Evolutionary conservation across 2,113 vertebrate genomes (phyloP).

Genomic region (Ranitomeya imitator): DNA sequence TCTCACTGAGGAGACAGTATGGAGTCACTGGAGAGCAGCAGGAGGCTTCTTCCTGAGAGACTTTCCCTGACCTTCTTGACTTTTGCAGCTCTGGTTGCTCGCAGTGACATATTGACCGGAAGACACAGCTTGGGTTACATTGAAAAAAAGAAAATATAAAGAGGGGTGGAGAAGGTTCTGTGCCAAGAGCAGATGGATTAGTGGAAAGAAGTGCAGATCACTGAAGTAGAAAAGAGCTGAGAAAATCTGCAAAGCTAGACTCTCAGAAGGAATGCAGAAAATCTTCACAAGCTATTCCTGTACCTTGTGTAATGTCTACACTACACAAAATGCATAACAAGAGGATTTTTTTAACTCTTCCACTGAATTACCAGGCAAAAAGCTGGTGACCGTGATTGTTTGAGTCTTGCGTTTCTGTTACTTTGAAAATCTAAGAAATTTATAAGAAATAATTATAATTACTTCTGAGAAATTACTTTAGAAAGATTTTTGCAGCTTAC

Average conservation of each 20-base stretch:
- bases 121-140: constrained; percentile 58
- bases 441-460: neutral
- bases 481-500: too few species aligned
- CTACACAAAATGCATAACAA: neutral
- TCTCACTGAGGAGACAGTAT: neutral
- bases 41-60: constrained; percentile 23
- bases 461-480: neutral
- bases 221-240: constrained; percentile 50
- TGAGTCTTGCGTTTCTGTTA: neutral
- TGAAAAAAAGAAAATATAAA: neutral
- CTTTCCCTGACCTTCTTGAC: constrained; percentile 54
- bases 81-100: constrained; percentile 60
- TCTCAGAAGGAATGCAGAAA: constrained; percentile 25
- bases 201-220: constrained; percentile 47
- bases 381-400: neutral
- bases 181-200: neutral
- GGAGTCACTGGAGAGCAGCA: neutral
- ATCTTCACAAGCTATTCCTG: constrained; percentile 44
- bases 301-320: neutral
- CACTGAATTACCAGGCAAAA: neutral
- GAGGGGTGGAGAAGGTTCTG: constrained; percentile 29
- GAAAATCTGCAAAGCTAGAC: constrained; percentile 51
- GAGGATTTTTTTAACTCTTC: neutral
- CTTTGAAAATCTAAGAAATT: neutral
- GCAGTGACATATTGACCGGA: constrained; percentile 55